A percentile compares a stretch with the other conserved stretches of the same genome.
phyloP scores from a whole-genome alignment of 2,797 vertebrate genomes.

The Lepidocolaptes lacrymiger region DNA sequence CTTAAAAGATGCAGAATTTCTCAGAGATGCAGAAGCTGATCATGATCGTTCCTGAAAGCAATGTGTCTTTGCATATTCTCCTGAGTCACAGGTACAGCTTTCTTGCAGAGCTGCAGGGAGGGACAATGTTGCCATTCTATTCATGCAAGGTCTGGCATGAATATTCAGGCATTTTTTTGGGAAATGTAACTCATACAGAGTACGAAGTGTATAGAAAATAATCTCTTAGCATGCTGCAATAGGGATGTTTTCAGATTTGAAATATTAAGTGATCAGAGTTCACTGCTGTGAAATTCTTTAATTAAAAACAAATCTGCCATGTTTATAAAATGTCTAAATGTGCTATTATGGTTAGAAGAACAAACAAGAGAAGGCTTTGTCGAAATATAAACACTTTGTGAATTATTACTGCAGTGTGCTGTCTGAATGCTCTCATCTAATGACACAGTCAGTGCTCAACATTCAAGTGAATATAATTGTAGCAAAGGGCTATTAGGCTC shows the following conservation, averaged over 20 bases:
- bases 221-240: neutral
- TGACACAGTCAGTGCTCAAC: neutral
- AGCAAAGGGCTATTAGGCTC: conserved; percentile 2
- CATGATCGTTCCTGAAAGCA: neutral
- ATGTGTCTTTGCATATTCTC: neutral
- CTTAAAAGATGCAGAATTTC: conserved; percentile 28
- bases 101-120: neutral
- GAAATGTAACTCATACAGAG: neutral
- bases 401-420: conserved; percentile 40
- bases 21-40: neutral
- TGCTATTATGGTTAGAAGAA: conserved; percentile 53
- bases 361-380: conserved; percentile 48
- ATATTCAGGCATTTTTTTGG: neutral
- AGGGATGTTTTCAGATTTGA: neutral
- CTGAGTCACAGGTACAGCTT: neutral
- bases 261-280: conserved; percentile 53
- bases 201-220: neutral
- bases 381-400: conserved; percentile 62
- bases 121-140: accelerated
- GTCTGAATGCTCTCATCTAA: conserved; percentile 41
- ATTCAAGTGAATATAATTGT: conserved; percentile 32
- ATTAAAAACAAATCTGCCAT: conserved; percentile 61
- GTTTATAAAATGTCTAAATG: conserved; percentile 61
- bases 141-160: neutral
- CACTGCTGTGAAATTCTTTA: conserved; percentile 56